A percentile compares a stretch with the other conserved stretches of the same genome.
Conservation (phyloP, 2,888 invertebrate species). For the Drosophila merina region DNA sequence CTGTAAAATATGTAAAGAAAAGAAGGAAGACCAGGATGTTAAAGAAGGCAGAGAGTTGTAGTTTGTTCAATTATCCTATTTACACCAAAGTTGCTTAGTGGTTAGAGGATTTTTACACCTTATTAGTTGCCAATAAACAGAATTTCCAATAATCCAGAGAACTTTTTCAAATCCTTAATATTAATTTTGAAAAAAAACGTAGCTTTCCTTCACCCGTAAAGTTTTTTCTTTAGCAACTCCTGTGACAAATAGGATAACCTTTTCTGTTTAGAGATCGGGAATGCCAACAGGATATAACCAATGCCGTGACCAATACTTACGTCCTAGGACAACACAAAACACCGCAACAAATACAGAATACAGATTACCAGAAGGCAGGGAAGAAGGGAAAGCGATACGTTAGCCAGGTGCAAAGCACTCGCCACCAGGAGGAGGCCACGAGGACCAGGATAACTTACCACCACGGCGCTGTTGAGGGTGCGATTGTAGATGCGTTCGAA, state of each 20-base stretch:
- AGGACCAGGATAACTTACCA: constrained; percentile 84
- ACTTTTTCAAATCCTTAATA: too few relatives aligned
- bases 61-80: background rate
- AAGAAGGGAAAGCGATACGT: constrained; percentile 28
- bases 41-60: too few relatives aligned
- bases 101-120: background rate
- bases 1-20: constrained; percentile 72
- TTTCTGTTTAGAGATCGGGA: background rate
- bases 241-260: constrained; percentile 11
- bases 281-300: constrained; percentile 8
- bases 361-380: background rate
- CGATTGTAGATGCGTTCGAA: constrained; percentile 89
- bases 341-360: constrained; percentile 47
- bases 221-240: constrained; percentile 1
- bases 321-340: constrained; percentile 58
- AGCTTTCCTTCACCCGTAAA: too few relatives aligned
- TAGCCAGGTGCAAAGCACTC: constrained; percentile 22
- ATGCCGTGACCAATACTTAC: constrained; percentile 59
- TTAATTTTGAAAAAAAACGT: too few relatives aligned
- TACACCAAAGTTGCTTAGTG: background rate
- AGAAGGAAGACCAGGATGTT: background rate
- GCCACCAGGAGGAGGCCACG: background rate
- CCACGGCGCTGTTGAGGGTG: constrained; percentile 87
- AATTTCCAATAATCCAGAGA: background rate
- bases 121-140: background rate